These are phyloP conservation scores for Heterodera carotae DNA, from an alignment of 1,140 invertebrate genomes.

Conservation along the genomic window DNA sequence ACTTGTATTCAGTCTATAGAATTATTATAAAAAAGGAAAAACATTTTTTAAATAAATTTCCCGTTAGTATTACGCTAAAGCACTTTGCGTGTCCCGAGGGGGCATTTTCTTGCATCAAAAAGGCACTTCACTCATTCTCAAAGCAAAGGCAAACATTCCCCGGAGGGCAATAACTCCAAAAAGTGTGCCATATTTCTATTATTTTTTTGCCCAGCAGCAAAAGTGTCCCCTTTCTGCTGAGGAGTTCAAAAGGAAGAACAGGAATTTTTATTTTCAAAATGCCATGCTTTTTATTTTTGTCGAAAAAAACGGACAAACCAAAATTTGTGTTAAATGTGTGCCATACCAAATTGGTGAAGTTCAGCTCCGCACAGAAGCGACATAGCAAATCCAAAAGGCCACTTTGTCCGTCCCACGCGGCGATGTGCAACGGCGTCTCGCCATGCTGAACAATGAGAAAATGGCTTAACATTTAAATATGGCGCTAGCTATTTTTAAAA, in stretches of 20 bases:
- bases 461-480: slow-evolving; percentile 3
- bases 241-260: neutral
- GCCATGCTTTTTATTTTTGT: neutral
- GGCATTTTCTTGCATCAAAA: neutral
- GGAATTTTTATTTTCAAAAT: neutral
- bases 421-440: slow-evolving; percentile 52
- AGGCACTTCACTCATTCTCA: slow-evolving; percentile 4
- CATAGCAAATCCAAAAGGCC: slow-evolving; percentile 69
- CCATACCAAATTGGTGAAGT: slow-evolving; percentile 67
- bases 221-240: neutral
- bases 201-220: neutral
- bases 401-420: slow-evolving; percentile 51
- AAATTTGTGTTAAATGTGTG: neutral
- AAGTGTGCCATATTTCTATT: neutral
- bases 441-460: slow-evolving; percentile 43
- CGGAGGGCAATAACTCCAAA: neutral
- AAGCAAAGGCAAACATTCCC: neutral
- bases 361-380: slow-evolving; percentile 66
- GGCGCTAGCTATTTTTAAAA: too few relatives aligned
- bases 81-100: neutral
- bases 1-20: too few relatives aligned
- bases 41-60: too few relatives aligned
- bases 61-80: too few relatives aligned
- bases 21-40: too few relatives aligned
- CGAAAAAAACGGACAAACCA: neutral